Conservation (phyloP, 2,888 invertebrate species). For the Vesta saturnalis region DNA sequence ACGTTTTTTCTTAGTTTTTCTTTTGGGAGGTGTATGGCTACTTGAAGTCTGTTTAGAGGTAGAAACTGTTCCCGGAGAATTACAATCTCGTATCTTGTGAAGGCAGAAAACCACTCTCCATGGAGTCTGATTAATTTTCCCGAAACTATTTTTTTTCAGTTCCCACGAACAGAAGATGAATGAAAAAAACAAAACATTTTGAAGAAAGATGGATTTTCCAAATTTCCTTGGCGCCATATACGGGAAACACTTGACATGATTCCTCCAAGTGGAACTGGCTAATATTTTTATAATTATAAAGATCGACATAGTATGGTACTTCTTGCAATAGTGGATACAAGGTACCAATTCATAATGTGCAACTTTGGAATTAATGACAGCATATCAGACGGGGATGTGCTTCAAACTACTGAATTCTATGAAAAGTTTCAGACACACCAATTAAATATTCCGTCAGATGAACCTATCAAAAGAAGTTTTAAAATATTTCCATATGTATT, state of each 20-base stretch:
- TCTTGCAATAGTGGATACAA: too few species aligned
- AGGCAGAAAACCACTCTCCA: not conserved
- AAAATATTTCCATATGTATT: too few species aligned
- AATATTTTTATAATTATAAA: not conserved
- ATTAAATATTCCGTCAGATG: too few species aligned
- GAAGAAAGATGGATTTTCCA: not conserved
- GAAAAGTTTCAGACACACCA: too few species aligned
- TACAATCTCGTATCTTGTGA: not conserved
- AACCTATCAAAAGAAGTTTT: too few species aligned
- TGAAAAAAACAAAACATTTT: not conserved
- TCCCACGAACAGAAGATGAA: not conserved
- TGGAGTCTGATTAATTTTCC: not conserved
- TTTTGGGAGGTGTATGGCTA: not conserved
- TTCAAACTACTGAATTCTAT: too few species aligned
- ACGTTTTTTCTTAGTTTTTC: not conserved
- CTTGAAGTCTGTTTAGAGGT: not conserved
- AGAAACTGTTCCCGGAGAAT: not conserved
- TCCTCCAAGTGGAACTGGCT: not conserved
- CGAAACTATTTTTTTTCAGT: not conserved
- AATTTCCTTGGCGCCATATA: too few species aligned
- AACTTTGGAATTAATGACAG: not conserved
- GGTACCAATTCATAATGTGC: not conserved
- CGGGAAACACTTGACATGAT: too few species aligned
- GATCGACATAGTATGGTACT: too few species aligned
- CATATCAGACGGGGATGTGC: not conserved